Evolutionary conservation across 92 coral and sea anemone species (phyloP).

Genomic region (Parazoanthus atlanticus): DNA sequence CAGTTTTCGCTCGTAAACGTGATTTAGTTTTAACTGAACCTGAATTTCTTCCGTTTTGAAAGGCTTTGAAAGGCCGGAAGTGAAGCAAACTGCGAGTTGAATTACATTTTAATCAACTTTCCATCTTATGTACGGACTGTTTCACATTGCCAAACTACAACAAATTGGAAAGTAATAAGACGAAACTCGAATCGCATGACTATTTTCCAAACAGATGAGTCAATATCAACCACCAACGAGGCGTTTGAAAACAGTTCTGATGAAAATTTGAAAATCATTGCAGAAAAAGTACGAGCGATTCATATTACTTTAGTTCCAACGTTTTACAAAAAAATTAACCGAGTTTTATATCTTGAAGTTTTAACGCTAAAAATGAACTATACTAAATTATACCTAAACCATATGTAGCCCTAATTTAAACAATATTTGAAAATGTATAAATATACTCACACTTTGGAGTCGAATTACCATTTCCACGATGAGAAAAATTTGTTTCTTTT

Average conservation of each 20-base stretch:
- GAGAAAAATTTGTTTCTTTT: neutral
- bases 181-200: conserved; percentile 5
- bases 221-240: conserved; percentile 18
- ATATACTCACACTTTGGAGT: conserved; percentile 28
- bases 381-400: neutral
- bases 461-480: neutral
- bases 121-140: neutral
- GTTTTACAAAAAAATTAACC: neutral
- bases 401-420: neutral
- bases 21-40: neutral
- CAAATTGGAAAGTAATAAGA: neutral
- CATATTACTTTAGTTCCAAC: neutral
- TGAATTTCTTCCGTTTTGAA: neutral
- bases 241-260: neutral
- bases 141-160: neutral
- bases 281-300: neutral
- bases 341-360: neutral
- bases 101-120: neutral
- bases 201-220: neutral
- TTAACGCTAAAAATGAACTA: conserved; percentile 12
- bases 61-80: neutral
- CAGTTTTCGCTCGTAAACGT: neutral
- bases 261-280: conserved; percentile 4
- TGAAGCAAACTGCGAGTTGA: neutral
- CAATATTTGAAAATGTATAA: conserved; percentile 7